A percentile compares a stretch with the other conserved stretches of the same genome.
Conservation (phyloP, 2,888 invertebrate genomes). For the Erebia ligea region DNA sequence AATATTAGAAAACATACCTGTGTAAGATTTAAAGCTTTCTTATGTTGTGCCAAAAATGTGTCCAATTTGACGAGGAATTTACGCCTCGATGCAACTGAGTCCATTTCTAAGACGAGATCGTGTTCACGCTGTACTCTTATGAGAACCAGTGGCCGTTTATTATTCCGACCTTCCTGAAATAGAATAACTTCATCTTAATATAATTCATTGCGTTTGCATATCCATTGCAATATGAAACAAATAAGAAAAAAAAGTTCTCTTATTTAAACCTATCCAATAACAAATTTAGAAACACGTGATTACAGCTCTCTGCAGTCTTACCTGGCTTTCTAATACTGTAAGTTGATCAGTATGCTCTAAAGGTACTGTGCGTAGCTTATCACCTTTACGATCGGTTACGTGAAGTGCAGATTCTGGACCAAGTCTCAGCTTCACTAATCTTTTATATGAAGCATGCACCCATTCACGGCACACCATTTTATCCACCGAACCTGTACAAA, state of each 20-base stretch:
- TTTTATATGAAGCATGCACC: conserved; percentile 95
- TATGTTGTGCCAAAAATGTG: conserved; percentile 91
- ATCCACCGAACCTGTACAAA: conserved; percentile 86
- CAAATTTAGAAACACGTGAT: too few relatives aligned
- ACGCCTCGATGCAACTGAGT: conserved; percentile 89
- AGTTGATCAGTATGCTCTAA: conserved; percentile 90
- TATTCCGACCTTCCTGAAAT: conserved; percentile 84
- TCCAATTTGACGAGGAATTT: conserved; percentile 95
- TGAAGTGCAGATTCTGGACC: conserved; percentile 94
- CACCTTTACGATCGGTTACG: conserved; percentile 95
- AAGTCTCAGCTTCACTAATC: conserved; percentile 94
- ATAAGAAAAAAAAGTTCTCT: too few relatives aligned
- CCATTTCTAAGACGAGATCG: conserved; percentile 96
- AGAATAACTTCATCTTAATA: neutral
- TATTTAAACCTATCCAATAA: too few relatives aligned
- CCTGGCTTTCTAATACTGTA: conserved; percentile 95
- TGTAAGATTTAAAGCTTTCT: conserved; percentile 89
- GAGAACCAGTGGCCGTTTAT: conserved; percentile 91
- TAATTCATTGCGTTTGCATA: neutral
- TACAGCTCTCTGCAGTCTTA: conserved; percentile 47
- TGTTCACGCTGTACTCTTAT: conserved; percentile 94
- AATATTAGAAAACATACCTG: conserved; percentile 77
- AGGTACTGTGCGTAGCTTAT: conserved; percentile 92
- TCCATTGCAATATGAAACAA: neutral
- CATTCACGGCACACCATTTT: conserved; percentile 97